Evolutionary conservation across 2,797 vertebrate species (phyloP).

Genomic region (Enteromius paludinosus): DNA sequence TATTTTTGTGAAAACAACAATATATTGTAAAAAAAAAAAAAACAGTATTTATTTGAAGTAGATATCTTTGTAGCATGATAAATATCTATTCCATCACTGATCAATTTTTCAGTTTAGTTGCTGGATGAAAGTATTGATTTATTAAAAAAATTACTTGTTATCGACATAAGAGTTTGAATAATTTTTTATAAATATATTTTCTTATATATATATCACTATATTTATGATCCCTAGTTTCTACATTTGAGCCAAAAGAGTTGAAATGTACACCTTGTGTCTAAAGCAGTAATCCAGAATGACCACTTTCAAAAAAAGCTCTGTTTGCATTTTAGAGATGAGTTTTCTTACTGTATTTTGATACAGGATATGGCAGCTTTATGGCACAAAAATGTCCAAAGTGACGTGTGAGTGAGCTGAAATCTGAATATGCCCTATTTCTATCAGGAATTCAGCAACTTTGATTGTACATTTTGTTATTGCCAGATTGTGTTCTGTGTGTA

Average conservation of each 20-base stretch:
- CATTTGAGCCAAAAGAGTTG: slow-evolving; percentile 16
- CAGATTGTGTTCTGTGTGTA: slow-evolving; percentile 58
- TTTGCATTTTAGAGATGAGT: slow-evolving; percentile 75
- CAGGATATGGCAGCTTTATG: slow-evolving; percentile 72
- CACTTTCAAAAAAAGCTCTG: slow-evolving; percentile 77
- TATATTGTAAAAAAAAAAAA: not conserved
- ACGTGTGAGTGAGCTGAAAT: slow-evolving; percentile 23
- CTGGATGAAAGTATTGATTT: not conserved
- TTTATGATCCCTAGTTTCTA: not conserved
- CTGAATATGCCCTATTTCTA: slow-evolving; percentile 30
- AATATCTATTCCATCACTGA: not conserved
- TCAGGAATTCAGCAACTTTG: slow-evolving; percentile 45
- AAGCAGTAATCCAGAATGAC: slow-evolving; percentile 57
- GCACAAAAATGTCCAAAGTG: slow-evolving; percentile 11
- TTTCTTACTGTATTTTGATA: slow-evolving; percentile 73
- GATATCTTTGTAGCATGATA: not conserved
- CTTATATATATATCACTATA: not conserved
- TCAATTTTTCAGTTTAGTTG: not conserved
- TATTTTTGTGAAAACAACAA: not conserved
- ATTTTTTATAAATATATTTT: not conserved
- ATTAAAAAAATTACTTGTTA: not conserved
- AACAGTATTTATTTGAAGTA: not conserved
- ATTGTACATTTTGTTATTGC: slow-evolving; percentile 50
- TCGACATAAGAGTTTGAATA: not conserved
- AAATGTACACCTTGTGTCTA: slow-evolving; percentile 53